Evolutionary conservation across 2,797 vertebrate genomes (phyloP).

Genomic region (Pyrrhura leucotis): DNA sequence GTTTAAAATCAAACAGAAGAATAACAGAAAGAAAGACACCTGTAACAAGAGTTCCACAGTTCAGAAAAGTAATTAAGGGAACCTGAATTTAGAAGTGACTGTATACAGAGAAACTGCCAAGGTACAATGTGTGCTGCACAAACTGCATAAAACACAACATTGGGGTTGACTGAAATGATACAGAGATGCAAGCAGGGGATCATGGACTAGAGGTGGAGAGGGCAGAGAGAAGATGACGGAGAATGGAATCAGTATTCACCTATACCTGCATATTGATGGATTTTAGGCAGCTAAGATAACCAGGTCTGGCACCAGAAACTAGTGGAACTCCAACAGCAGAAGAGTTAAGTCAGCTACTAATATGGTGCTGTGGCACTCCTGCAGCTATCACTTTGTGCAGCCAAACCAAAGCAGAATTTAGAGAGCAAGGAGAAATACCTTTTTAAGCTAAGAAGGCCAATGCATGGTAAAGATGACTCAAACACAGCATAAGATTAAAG

Average conservation of each 20-base stretch:
- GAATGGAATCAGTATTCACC: not conserved
- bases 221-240: not conserved
- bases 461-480: not conserved
- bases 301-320: not conserved
- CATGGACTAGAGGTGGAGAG: not conserved
- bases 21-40: not conserved
- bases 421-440: not conserved
- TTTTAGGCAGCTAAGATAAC: not conserved
- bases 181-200: not conserved
- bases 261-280: not conserved
- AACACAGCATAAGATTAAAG: not conserved
- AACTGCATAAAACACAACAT: not conserved
- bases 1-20: not conserved
- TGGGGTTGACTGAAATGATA: not conserved
- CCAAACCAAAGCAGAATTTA: not conserved
- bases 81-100: not conserved
- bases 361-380: not conserved
- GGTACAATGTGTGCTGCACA: not conserved
- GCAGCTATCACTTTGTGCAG: not conserved
- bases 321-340: not conserved
- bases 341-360: not conserved
- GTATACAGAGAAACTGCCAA: not conserved
- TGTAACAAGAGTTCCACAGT: not conserved
- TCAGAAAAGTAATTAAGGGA: not conserved
- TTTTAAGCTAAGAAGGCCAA: not conserved